Evolutionary conservation across 2,113 vertebrate genomes (phyloP).

Genomic region (Ranitomeya variabilis): DNA sequence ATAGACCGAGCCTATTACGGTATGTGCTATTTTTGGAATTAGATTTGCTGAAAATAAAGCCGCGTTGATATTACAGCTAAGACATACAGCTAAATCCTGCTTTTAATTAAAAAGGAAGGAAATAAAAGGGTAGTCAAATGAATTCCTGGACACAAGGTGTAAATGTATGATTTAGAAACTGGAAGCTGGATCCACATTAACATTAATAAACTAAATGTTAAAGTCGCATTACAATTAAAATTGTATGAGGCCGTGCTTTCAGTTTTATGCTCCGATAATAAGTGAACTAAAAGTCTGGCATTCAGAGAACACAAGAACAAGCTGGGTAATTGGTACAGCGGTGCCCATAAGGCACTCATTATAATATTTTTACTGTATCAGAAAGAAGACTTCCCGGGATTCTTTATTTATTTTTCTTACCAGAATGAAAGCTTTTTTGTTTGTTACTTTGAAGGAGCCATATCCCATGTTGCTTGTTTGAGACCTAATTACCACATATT

Average conservation of each 20-base stretch:
- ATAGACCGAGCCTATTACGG: neutral
- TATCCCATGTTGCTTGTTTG: slow-evolving; percentile 44
- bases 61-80: neutral
- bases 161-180: slow-evolving; percentile 48
- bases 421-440: slow-evolving; percentile 46
- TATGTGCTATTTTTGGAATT: neutral
- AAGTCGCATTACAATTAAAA: slow-evolving; percentile 57
- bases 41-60: neutral
- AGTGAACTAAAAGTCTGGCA: slow-evolving; percentile 52
- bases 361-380: slow-evolving; percentile 56
- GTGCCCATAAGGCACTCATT: slow-evolving; percentile 52
- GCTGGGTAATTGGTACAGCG: slow-evolving; percentile 55
- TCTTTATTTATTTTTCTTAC: slow-evolving; percentile 44
- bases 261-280: slow-evolving; percentile 54
- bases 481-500: slow-evolving; percentile 53
- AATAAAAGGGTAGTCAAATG: neutral
- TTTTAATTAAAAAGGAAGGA: slow-evolving; percentile 16
- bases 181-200: slow-evolving; percentile 41
- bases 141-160: neutral
- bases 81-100: slow-evolving; percentile 1
- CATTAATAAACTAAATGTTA: slow-evolving; percentile 49
- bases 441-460: slow-evolving; percentile 49
- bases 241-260: slow-evolving; percentile 53
- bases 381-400: slow-evolving; percentile 50
- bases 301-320: slow-evolving; percentile 45